Evolutionary conservation across 2,888 invertebrate genomes (phyloP).

Genomic region (Limenitis arthemis): DNA sequence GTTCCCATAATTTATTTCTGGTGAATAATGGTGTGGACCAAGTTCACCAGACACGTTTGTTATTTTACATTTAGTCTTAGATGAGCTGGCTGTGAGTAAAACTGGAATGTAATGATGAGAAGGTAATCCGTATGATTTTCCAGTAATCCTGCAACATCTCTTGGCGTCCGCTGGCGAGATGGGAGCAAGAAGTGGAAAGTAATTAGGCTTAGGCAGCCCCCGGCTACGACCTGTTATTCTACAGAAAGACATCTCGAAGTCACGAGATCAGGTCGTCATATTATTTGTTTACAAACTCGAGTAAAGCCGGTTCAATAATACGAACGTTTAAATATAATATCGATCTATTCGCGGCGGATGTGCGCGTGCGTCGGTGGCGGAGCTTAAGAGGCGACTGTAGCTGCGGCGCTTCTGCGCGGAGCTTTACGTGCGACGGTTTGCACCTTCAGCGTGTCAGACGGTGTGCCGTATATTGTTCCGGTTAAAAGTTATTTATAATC

Average conservation of each 20-base stretch:
- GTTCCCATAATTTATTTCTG: conserved; percentile 75
- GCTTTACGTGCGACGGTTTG: conserved; percentile 46
- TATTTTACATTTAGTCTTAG: conserved; percentile 73
- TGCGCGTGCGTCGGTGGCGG: conserved; percentile 47
- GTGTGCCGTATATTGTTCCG: conserved; percentile 66
- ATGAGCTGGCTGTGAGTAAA: conserved; percentile 67
- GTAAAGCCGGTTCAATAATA: conserved; percentile 26
- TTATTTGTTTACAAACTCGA: conserved; percentile 50
- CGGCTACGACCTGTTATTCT: conserved; percentile 86
- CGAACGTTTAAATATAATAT: conserved; percentile 33
- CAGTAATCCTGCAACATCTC: conserved; percentile 84
- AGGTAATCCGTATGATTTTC: conserved; percentile 81
- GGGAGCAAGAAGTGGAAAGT: conserved; percentile 85
- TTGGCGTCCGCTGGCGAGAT: conserved; percentile 88
- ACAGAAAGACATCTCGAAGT: conserved; percentile 77
- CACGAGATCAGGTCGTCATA: conserved; percentile 48
- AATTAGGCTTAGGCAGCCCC: conserved; percentile 86
- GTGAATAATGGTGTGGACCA: conserved; percentile 74
- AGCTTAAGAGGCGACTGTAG: conserved; percentile 52
- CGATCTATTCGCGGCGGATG: conserved; percentile 37
- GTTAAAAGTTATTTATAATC: conserved; percentile 67
- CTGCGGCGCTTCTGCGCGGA: conserved; percentile 32
- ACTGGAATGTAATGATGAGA: conserved; percentile 87
- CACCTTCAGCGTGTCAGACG: conserved; percentile 62
- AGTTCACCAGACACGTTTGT: conserved; percentile 76